phyloP scores from a whole-genome alignment of 2,888 invertebrate species.

The Parthenolecanium corni region DNA sequence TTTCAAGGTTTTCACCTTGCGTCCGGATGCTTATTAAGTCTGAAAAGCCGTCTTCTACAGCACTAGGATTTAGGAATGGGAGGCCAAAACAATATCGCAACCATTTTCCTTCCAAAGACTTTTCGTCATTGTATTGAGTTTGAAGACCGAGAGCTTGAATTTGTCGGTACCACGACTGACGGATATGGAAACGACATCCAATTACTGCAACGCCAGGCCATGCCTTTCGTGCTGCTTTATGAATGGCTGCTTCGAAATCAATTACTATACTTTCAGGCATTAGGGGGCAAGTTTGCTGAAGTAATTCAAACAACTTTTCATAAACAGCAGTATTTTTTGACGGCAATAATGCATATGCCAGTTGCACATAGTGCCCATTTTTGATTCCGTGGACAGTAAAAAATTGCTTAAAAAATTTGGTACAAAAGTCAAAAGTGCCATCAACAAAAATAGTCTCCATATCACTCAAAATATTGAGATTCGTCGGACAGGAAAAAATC shows the following conservation, averaged over 20 bases:
- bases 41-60: neutral
- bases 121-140: neutral
- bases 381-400: neutral
- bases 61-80: neutral
- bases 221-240: neutral
- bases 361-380: conserved; percentile 1
- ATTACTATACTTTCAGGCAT: neutral
- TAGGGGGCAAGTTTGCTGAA: neutral
- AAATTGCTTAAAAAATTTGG: neutral
- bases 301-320: neutral
- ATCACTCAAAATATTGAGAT: neutral
- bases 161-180: conserved; percentile 23
- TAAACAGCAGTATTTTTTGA: neutral
- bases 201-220: neutral
- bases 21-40: neutral
- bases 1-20: neutral
- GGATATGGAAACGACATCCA: conserved; percentile 17
- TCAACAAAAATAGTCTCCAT: conserved; percentile 4
- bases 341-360: neutral
- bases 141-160: conserved; percentile 17
- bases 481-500: neutral
- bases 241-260: conserved; percentile 2
- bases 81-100: neutral
- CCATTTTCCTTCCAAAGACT: neutral
- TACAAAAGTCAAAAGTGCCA: neutral